Evolutionary conservation across 2,797 vertebrate species (phyloP).

Genomic region (Esox lucius): DNA sequence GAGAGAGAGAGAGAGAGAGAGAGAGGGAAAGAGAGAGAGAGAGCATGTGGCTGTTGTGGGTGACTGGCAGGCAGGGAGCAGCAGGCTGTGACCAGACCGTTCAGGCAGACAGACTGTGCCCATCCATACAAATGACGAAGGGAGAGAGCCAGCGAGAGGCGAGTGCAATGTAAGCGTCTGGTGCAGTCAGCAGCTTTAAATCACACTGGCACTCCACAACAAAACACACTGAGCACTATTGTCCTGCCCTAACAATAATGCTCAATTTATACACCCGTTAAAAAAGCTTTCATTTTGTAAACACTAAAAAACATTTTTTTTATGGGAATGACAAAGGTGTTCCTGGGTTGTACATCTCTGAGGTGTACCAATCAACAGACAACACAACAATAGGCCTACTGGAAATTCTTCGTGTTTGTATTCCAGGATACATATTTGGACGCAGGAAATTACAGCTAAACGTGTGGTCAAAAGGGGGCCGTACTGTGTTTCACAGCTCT

Average conservation of each 20-base stretch:
- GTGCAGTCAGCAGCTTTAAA: constrained; percentile 91
- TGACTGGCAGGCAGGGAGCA: constrained; percentile 70
- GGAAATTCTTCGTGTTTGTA: neutral
- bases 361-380: neutral
- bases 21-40: neutral
- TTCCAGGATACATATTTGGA: neutral
- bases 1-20: neutral
- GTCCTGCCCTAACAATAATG: constrained; percentile 73
- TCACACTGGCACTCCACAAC: constrained; percentile 81
- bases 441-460: neutral
- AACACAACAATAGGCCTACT: neutral
- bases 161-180: constrained; percentile 83
- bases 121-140: constrained; percentile 85
- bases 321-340: constrained; percentile 11
- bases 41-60: constrained; percentile 74
- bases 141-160: constrained; percentile 71
- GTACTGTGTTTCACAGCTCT: constrained; percentile 3
- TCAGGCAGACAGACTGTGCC: constrained; percentile 79
- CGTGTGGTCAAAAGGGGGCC: neutral
- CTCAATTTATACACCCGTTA: constrained; percentile 65
- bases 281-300: constrained; percentile 70
- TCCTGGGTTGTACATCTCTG: constrained; percentile 10
- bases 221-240: constrained; percentile 76
- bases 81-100: constrained; percentile 65
- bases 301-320: constrained; percentile 50